Percentiles rank a stretch among this genome's conserved stretches.
Evolutionary conservation across 2,797 vertebrate species (phyloP).

Genomic region (Heteromormyrus szaboi): DNA sequence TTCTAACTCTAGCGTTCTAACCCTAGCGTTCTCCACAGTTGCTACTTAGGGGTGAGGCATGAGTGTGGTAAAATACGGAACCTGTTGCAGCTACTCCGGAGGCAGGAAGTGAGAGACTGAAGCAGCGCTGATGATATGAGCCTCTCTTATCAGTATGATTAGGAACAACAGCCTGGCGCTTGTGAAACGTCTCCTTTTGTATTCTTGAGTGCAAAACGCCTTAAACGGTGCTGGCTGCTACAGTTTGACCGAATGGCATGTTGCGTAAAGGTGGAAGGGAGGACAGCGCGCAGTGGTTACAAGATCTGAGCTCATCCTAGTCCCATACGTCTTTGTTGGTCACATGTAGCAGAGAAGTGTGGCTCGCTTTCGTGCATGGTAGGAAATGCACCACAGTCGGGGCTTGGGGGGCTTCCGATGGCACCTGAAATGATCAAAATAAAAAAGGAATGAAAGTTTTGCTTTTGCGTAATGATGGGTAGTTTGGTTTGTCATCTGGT

Average conservation of each 20-base stretch:
- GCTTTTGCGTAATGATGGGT: not conserved
- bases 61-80: constrained; percentile 34
- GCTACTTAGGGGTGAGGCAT: constrained; percentile 17
- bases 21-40: constrained; percentile 17
- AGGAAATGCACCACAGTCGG: not conserved
- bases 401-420: not conserved
- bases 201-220: not conserved
- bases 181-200: not conserved
- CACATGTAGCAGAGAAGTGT: not conserved
- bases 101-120: constrained; percentile 30
- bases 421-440: no score
- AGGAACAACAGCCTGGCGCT: not conserved
- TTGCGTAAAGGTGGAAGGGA: not conserved
- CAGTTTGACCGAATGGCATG: not conserved
- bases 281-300: not conserved
- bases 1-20: not conserved
- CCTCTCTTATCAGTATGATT: not conserved
- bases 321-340: not conserved
- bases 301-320: not conserved
- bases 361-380: not conserved
- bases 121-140: not conserved
- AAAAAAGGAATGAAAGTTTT: not conserved
- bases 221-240: not conserved
- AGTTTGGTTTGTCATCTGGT: not conserved
- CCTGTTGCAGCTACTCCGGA: constrained; percentile 32